Base-by-base conservation (phyloP, 92 coral and sea anemone genomes). In the Anthopleura xanthogrammica region DNA sequence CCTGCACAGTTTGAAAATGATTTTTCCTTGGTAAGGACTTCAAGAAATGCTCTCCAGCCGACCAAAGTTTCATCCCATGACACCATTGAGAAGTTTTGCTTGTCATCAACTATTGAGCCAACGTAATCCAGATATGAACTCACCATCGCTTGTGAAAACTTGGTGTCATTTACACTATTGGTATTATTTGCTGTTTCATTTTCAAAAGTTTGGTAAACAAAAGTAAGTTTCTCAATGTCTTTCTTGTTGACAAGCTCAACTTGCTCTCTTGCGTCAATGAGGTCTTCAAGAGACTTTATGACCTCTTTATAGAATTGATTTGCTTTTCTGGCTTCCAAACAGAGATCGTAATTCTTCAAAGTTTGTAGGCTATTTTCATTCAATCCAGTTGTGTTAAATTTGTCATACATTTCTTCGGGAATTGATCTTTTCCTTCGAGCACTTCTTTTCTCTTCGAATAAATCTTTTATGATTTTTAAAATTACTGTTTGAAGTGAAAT, bases 1-100 rank as follows among this genome's bases (percentile, higher is more conserved):
- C 94, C 91, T 17, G 94, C 66, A 20, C 94, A 91, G 58, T 85
- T 87, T 72, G 79, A 29, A 71, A 91, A 88, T n/a, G 87, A 86
- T 52, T 82, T 55, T 9, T 55, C 83, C 8, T 77, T 56, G 9
- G 92, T 87, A 7, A 88, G 81, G 7, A 79, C 86, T 66, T 91
- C 94, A 6, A 81, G 87, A 43, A 86, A 84, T 9, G 90, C 90
- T 81, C 79, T 91, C 94, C 94, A 91, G 62, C 78, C 75, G 19
- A 81, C 79, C 43, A 91, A 68, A 41, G 85, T 88, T 46, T 88
- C 87, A 66, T 88, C 83, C 91, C 91, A 88, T 58, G 82, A 83
- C 29, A 77, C 48, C 16, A 77, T 71, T 16, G 89, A 72, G 52
- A 84, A 77, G 74, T 82, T 87, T 60, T 64, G 19, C 20, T 80